These are phyloP conservation scores for Lasaia peninsularis DNA, from an alignment of 1,140 invertebrate species.

Conservation along the genomic window DNA sequence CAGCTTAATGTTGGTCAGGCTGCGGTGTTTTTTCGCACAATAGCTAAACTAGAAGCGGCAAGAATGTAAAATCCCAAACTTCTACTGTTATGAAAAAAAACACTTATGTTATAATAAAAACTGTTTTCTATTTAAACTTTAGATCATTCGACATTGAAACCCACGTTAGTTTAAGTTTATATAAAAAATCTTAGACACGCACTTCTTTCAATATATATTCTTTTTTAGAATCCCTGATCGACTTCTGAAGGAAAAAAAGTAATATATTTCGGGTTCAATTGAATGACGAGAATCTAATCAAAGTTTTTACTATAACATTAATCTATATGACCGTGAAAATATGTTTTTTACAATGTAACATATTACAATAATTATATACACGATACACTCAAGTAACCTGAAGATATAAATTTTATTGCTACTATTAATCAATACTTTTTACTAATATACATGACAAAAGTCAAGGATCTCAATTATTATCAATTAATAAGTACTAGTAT, in stretches of 20 bases:
- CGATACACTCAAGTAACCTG: neutral
- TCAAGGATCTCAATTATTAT: neutral
- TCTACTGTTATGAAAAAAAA: neutral
- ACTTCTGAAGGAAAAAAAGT: no score
- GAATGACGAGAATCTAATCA: no score
- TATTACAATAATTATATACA: neutral
- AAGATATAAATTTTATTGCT: neutral
- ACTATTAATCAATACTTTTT: neutral
- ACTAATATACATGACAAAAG: neutral
- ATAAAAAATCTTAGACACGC: no score
- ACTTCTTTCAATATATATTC: no score
- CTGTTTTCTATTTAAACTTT: no score
- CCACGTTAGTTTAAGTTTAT: no score
- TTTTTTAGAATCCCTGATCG: no score
- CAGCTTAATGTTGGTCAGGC: slow-evolving; percentile 47
- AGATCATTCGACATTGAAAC: no score
- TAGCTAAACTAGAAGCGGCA: slow-evolving; percentile 2
- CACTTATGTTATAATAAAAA: slow-evolving; percentile 1
- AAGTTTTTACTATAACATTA: no score
- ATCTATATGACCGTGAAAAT: no score
- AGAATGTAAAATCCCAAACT: neutral
- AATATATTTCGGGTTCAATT: no score
- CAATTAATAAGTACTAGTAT: neutral
- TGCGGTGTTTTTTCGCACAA: slow-evolving; percentile 24
- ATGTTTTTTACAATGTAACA: no score